Conservation (phyloP, 2,888 invertebrate species). For the Melanotus villosus region DNA sequence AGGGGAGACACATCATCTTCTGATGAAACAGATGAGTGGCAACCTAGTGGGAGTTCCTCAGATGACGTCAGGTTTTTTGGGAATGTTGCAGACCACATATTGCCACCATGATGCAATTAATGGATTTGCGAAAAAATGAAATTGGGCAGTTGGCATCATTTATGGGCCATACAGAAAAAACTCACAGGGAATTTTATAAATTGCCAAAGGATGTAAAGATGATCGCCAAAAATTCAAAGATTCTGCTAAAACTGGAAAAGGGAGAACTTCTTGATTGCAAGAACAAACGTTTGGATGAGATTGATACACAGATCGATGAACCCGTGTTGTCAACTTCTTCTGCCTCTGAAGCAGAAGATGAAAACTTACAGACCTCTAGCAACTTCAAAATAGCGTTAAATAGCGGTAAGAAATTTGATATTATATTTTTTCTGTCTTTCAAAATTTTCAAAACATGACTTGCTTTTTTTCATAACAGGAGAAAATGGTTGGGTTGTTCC, state of each 20-base stretch:
- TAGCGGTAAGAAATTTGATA: conserved; percentile 1
- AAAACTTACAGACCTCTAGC: not conserved
- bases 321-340: conserved; percentile 26
- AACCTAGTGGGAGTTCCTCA: too few relatives aligned
- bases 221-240: conserved; percentile 36
- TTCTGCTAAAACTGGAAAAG: conserved; percentile 40
- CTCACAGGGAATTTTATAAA: conserved; percentile 12
- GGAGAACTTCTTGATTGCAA: conserved; percentile 36
- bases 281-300: conserved; percentile 37
- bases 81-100: too few relatives aligned
- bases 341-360: conserved; percentile 20
- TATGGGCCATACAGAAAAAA: conserved; percentile 12
- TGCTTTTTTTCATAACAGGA: conserved; percentile 4
- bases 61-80: too few relatives aligned
- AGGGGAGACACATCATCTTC: too few relatives aligned
- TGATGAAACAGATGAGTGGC: too few relatives aligned
- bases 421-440: not conserved
- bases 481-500: not conserved
- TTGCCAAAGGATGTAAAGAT: conserved; percentile 37
- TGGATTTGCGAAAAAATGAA: conserved; percentile 42
- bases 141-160: conserved; percentile 41
- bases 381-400: not conserved
- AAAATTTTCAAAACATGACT: conserved; percentile 4
- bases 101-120: conserved; percentile 43
- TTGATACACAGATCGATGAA: conserved; percentile 32